Conservation (phyloP, 2,888 invertebrate species). For the Eulithis prunata region DNA sequence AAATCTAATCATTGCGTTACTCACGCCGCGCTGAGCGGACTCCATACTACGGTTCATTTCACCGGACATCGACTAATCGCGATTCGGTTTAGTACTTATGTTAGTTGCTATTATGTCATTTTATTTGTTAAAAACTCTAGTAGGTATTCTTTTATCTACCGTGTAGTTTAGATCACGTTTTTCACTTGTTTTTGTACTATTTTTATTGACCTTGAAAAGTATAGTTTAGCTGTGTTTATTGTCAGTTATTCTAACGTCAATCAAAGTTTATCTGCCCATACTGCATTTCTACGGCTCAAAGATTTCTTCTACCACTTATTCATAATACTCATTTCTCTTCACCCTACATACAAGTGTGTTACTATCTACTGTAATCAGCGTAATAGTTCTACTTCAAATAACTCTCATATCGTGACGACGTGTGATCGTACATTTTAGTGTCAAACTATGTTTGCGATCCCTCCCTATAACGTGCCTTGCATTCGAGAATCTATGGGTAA, state of each 20-base stretch:
- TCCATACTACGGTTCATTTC: slow-evolving; percentile 79
- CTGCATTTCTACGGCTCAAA: background rate
- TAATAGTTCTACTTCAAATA: slow-evolving; percentile 30
- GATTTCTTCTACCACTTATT: background rate
- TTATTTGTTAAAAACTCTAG: too few species aligned
- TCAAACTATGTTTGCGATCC: slow-evolving; percentile 29
- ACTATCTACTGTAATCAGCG: slow-evolving; percentile 18
- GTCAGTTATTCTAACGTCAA: too few species aligned
- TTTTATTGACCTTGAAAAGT: too few species aligned
- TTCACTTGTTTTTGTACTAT: too few species aligned
- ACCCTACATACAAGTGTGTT: background rate
- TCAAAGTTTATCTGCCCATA: too few species aligned
- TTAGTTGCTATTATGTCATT: too few species aligned
- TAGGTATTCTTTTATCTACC: too few species aligned
- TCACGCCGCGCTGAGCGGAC: slow-evolving; percentile 68
- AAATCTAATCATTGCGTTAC: slow-evolving; percentile 82
- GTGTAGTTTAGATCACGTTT: too few species aligned
- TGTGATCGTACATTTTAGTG: slow-evolving; percentile 24
- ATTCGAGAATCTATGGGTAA: slow-evolving; percentile 45
- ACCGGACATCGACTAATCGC: slow-evolving; percentile 52
- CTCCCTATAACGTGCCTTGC: slow-evolving; percentile 54
- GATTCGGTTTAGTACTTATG: background rate
- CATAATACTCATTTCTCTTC: background rate
- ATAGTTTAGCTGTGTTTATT: too few species aligned
- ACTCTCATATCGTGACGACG: slow-evolving; percentile 19